Evolutionary conservation across 2,888 invertebrate species (phyloP), one percentile per base, ranked within the genome.

Genomic region (Dicyrtoma fusca): DNA sequence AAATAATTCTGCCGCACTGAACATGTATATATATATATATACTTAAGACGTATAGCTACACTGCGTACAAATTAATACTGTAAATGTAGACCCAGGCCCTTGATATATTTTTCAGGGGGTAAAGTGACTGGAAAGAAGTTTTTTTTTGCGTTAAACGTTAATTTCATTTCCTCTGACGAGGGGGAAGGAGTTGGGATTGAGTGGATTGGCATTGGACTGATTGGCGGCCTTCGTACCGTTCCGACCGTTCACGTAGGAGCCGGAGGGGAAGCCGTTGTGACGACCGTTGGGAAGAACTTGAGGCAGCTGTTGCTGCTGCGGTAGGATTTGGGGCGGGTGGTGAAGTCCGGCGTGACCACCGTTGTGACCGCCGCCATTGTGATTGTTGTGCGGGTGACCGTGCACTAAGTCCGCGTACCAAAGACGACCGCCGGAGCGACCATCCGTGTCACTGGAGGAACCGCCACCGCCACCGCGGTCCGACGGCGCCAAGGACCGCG

Each of bases 111-210:
- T n/a, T n/a, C n/a, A n/a, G n/a, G n/a, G n/a, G n/a, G n/a, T n/a
- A n/a, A n/a, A n/a, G n/a, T n/a, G n/a, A n/a, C n/a, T n/a, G n/a
- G n/a, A n/a, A n/a, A n/a, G n/a, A n/a, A n/a, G n/a, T n/a, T n/a
- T n/a, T n/a, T n/a, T n/a, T 61, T 44, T 42, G 45, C 77, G 77
- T 77, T 76, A 80, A 69, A 80, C 80, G 72, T 80, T 80, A 68
- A 80, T 80, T 75, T 80, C 80, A 74, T 69, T 76, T 21, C 80
- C 78, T 34, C 80, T 72, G 21, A 78, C 70, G 4, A 76, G 70
- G 26, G 80, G 80, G 69, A 77, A 79, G 73, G 59, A 62, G 47
- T 47, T 74, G 47, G 62, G 71, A 55, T 63, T 63, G 14, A 63
- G 34, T 44, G 69, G 61, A 10, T 55, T 51, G 17, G 21, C 53